phyloP scores from a whole-genome alignment of 1,140 invertebrate species.

The Triops longicaudatus region DNA sequence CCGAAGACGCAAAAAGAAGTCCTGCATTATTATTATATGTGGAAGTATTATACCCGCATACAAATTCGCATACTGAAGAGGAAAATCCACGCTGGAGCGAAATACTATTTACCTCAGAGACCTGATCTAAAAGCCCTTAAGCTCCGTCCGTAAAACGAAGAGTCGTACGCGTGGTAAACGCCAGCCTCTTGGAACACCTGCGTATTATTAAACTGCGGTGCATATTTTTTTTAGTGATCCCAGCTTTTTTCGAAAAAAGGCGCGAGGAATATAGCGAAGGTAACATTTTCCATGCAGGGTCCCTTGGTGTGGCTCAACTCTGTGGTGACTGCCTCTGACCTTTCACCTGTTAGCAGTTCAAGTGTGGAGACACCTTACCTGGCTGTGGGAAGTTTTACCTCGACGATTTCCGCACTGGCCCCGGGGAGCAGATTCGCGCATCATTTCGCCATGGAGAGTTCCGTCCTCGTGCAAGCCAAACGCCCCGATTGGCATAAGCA shows the following conservation, averaged over 20 bases:
- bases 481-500: slow-evolving; percentile 53
- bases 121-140: no score
- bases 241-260: neutral
- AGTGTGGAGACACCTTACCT: neutral
- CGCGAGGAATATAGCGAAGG: neutral
- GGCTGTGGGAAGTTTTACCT: neutral
- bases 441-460: slow-evolving; percentile 35
- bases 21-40: no score
- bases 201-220: neutral
- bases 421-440: neutral
- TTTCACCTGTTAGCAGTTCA: neutral
- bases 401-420: slow-evolving; percentile 1
- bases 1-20: no score
- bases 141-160: no score
- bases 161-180: no score
- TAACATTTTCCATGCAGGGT: neutral
- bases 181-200: neutral
- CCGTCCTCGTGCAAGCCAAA: slow-evolving; percentile 38
- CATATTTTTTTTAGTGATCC: neutral
- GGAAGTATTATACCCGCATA: no score
- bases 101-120: no score
- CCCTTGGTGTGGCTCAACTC: neutral
- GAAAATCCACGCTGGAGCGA: no score
- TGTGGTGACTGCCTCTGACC: slow-evolving; percentile 6
- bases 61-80: no score